phyloP scores from a whole-genome alignment of 2,113 vertebrate species.

The Amphilophus citrinellus region DNA sequence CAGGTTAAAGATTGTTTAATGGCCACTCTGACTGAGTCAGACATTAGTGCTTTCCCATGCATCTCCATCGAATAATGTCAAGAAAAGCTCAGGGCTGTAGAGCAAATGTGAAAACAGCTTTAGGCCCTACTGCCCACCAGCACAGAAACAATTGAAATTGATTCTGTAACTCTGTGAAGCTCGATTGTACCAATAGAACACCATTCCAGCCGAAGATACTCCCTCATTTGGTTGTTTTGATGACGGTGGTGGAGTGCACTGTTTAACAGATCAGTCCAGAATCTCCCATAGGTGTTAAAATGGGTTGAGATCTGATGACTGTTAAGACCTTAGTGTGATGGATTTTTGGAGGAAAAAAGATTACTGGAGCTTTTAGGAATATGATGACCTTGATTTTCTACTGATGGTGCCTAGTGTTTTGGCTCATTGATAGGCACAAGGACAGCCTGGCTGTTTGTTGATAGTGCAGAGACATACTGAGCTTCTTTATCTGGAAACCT shows the following conservation, averaged over 20 bases:
- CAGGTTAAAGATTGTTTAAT: neutral
- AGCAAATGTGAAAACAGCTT: neutral
- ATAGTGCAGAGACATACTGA: neutral
- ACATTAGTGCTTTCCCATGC: neutral
- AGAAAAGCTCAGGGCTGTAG: neutral
- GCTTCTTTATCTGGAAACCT: neutral
- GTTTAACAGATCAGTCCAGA: neutral
- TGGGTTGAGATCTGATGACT: neutral
- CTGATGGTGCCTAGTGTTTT: neutral
- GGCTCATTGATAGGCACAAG: neutral
- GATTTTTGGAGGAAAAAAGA: neutral
- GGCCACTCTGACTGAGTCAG: neutral
- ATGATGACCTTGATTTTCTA: neutral
- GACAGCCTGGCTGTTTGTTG: neutral
- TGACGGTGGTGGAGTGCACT: neutral
- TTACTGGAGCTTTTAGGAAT: neutral
- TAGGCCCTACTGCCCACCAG: neutral
- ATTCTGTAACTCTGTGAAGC: neutral
- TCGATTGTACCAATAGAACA: neutral
- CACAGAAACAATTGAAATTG: neutral
- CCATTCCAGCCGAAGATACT: neutral
- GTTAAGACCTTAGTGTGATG: neutral
- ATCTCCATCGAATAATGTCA: neutral
- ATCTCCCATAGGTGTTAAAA: neutral
- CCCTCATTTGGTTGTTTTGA: neutral